Evolutionary conservation across 1,140 invertebrate genomes (phyloP).

Genomic region (Drosophila nasuta): DNA sequence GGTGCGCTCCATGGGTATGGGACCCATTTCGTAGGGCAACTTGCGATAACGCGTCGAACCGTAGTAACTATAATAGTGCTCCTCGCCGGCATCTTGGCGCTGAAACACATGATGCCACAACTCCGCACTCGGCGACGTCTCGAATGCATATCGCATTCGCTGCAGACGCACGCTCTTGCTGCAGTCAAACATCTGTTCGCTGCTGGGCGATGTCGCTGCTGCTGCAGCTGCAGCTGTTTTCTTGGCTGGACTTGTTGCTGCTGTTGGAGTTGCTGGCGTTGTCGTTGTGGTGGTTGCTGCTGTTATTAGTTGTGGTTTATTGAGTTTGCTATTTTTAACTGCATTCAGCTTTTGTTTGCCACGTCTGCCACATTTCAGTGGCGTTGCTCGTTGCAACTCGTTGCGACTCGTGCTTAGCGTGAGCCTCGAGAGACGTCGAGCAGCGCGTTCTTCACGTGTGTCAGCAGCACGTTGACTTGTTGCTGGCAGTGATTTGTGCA

Average conservation of each 20-base stretch:
- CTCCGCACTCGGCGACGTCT: constrained; percentile 89
- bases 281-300: not conserved
- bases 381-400: constrained; percentile 9
- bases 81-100: constrained; percentile 89
- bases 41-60: constrained; percentile 86
- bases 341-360: constrained; percentile 8
- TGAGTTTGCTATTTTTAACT: constrained; percentile 10
- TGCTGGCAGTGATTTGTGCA: constrained; percentile 14
- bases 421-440: constrained; percentile 51
- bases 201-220: constrained; percentile 1
- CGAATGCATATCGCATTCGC: constrained; percentile 91
- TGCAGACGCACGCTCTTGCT: constrained; percentile 84
- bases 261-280: constrained; percentile 8
- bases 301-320: constrained; percentile 21
- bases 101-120: constrained; percentile 92
- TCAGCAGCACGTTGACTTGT: constrained; percentile 21
- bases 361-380: too few relatives aligned
- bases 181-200: constrained; percentile 55
- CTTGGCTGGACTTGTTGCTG: constrained; percentile 14
- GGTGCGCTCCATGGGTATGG: constrained; percentile 86
- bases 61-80: constrained; percentile 85
- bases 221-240: not conserved
- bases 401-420: constrained; percentile 44
- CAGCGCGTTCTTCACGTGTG: constrained; percentile 61
- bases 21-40: constrained; percentile 91